A percentile compares a stretch with the other conserved stretches of the same genome.
Conservation (phyloP, 2,888 invertebrate species). For the Chydorus sphaericus region DNA sequence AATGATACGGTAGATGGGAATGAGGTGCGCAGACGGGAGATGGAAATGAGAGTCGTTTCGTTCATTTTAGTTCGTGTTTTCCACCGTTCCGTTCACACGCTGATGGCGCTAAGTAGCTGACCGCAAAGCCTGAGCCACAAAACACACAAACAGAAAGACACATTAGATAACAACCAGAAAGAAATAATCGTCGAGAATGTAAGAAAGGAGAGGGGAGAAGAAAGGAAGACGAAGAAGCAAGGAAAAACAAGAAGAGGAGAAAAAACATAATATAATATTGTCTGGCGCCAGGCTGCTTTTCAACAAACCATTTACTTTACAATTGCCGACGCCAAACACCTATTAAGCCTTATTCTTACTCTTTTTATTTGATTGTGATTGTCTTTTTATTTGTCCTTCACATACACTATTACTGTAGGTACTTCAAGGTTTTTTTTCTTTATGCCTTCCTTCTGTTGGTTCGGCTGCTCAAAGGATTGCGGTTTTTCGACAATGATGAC, state of each 20-base stretch:
- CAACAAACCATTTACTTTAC: conserved; percentile 5
- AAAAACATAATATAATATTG: too few species aligned
- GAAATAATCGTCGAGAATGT: not conserved
- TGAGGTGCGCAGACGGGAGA: conserved; percentile 2
- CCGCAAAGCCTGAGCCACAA: too few species aligned
- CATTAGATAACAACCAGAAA: not conserved
- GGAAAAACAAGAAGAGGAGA: not conserved
- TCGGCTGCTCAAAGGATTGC: too few species aligned
- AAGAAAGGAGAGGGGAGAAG: not conserved
- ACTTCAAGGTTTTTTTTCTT: too few species aligned
- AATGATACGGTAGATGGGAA: conserved; percentile 7
- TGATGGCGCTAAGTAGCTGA: conserved; percentile 5
- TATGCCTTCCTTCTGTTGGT: too few species aligned
- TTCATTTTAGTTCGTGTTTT: too few species aligned
- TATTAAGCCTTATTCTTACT: not conserved
- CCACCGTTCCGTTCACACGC: conserved; percentile 4
- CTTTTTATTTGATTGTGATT: conserved; percentile 3
- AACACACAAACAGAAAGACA: not conserved
- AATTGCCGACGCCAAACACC: not conserved
- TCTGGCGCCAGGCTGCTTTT: conserved; percentile 1
- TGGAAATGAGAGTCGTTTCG: conserved; percentile 8
- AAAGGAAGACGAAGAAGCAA: not conserved
- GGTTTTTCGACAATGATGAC: too few species aligned
- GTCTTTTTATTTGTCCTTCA: not conserved
- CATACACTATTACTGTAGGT: too few species aligned